Evolutionary conservation across 2,113 vertebrate genomes (phyloP).

Genomic region (Morphnarchus princeps): DNA sequence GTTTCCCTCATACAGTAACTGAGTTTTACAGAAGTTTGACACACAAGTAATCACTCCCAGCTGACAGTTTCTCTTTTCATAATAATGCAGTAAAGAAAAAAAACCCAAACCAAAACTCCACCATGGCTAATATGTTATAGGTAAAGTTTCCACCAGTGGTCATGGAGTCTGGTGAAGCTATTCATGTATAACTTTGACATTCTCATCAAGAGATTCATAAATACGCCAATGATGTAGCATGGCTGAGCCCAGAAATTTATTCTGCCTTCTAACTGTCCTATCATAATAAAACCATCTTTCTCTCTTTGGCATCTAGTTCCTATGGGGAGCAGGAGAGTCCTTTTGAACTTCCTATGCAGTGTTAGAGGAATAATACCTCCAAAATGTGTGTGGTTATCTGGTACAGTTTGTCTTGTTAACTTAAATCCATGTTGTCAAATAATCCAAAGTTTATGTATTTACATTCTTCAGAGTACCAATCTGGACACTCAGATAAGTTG

Average conservation of each 20-base stretch:
- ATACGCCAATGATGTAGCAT: not conserved
- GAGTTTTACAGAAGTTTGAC: not conserved
- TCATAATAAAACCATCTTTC: not conserved
- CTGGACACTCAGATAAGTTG: not conserved
- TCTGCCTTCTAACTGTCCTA: not conserved
- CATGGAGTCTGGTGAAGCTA: not conserved
- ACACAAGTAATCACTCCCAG: not conserved
- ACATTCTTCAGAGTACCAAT: not conserved
- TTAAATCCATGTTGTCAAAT: not conserved
- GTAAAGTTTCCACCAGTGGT: not conserved
- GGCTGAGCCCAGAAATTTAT: not conserved
- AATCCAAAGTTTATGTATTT: not conserved
- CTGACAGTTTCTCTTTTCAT: not conserved
- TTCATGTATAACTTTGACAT: not conserved
- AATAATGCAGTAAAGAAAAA: not conserved
- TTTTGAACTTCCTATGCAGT: slow-evolving; percentile 39
- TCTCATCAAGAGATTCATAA: not conserved
- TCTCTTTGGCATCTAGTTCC: not conserved
- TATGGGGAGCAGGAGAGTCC: not conserved
- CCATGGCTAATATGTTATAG: not conserved
- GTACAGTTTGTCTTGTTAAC: not conserved
- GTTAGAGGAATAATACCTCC: slow-evolving; percentile 1
- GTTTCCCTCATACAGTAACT: not conserved
- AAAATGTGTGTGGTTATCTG: not conserved
- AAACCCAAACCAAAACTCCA: not conserved